phyloP scores from a whole-genome alignment of 30 jellyfish, hydroid and myxozoan species.

The Turritopsis dohrnii region DNA sequence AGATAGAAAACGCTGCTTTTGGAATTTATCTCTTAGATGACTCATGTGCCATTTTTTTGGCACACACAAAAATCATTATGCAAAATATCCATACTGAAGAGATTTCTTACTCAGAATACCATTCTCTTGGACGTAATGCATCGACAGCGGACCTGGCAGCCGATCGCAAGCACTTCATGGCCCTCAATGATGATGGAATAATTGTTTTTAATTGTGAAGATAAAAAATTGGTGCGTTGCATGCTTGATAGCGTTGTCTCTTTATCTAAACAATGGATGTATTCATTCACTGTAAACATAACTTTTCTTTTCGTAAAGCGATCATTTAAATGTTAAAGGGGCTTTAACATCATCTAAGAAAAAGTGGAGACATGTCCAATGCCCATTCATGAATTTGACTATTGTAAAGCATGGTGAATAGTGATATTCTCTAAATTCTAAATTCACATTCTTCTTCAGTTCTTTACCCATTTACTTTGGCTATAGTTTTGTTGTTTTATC shows the following conservation, averaged over 20 bases:
- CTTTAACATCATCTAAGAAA: too few relatives aligned
- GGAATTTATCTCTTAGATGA: slow-evolving; percentile 37
- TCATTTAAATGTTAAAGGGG: too few relatives aligned
- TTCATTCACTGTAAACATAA: too few relatives aligned
- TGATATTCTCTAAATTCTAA: too few relatives aligned
- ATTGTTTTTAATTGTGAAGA: slow-evolving; percentile 46
- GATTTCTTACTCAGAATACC: slow-evolving; percentile 26
- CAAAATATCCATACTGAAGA: slow-evolving; percentile 71
- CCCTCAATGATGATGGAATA: slow-evolving; percentile 42
- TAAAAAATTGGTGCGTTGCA: slow-evolving; percentile 46
- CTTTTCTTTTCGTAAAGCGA: neutral
- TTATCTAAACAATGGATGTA: neutral
- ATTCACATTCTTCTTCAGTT: too few relatives aligned
- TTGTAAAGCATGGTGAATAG: too few relatives aligned
- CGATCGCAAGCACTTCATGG: slow-evolving; percentile 44
- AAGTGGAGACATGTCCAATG: too few relatives aligned
- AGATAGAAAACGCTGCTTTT: slow-evolving; percentile 13
- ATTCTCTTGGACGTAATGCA: slow-evolving; percentile 24
- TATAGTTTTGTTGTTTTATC: too few relatives aligned
- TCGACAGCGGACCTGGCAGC: slow-evolving; percentile 31
- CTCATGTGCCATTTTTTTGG: slow-evolving; percentile 37
- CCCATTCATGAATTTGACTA: too few relatives aligned
- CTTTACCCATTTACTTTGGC: too few relatives aligned
- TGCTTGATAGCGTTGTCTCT: too few relatives aligned
- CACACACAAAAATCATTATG: slow-evolving; percentile 32